A percentile compares a stretch with the other conserved stretches of the same genome.
Conservation (phyloP, 2,888 invertebrate genomes). For the Pimpla rufipes region DNA sequence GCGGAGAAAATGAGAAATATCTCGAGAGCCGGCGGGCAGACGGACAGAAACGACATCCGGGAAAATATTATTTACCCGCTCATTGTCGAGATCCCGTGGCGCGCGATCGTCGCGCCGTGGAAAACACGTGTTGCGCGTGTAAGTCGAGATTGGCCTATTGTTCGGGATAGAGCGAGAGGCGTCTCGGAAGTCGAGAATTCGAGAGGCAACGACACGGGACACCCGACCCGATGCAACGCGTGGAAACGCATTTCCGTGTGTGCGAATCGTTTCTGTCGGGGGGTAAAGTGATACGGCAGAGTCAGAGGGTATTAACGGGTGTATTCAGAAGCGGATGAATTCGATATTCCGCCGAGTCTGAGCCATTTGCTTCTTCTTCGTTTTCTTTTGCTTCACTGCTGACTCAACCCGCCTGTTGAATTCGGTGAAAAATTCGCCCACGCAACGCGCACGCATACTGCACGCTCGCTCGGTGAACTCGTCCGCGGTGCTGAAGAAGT, state of each 20-base stretch:
- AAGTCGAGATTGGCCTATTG: slow-evolving; percentile 58
- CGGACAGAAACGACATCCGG: slow-evolving; percentile 13
- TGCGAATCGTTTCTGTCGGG: not conserved
- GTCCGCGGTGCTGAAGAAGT: not conserved
- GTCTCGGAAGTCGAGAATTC: slow-evolving; percentile 55
- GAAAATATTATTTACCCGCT: slow-evolving; percentile 58
- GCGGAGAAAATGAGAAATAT: not conserved
- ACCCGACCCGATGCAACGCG: slow-evolving; percentile 9
- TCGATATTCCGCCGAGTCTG: slow-evolving; percentile 20
- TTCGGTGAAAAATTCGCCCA: slow-evolving; percentile 34
- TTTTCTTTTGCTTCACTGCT: slow-evolving; percentile 1
- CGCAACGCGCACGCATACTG: slow-evolving; percentile 3
- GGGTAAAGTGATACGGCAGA: not conserved
- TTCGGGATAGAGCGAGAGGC: slow-evolving; percentile 21
- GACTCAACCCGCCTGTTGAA: slow-evolving; percentile 38
- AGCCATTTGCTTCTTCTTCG: not conserved
- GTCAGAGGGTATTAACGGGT: not conserved
- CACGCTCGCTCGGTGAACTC: slow-evolving; percentile 31
- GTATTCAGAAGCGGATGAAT: not conserved
- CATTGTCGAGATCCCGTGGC: slow-evolving; percentile 11
- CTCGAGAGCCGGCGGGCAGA: slow-evolving; percentile 2
- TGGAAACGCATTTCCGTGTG: slow-evolving; percentile 27
- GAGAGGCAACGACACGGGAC: slow-evolving; percentile 47
- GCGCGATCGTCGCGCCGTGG: not conserved
- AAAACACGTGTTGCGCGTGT: slow-evolving; percentile 25